Conservation (phyloP, 2,113 vertebrate species). For the Oryzias celebensis region DNA sequence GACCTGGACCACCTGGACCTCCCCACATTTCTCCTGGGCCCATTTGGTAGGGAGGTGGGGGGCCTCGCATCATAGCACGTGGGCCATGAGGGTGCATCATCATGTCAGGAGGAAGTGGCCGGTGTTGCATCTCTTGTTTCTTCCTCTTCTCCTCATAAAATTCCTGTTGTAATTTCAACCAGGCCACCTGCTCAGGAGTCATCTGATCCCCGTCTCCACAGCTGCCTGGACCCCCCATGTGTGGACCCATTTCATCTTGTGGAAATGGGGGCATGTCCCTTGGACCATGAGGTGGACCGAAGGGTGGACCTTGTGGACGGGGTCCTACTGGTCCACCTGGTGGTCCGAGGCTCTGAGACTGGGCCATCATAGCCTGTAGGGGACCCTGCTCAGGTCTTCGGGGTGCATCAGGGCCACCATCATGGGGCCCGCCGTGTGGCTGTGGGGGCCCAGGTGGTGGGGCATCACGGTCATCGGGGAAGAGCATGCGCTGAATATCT, state of each 20-base stretch:
- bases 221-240: slow-evolving; percentile 76
- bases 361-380: slow-evolving; percentile 96
- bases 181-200: slow-evolving; percentile 97
- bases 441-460: slow-evolving; percentile 74
- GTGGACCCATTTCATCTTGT: slow-evolving; percentile 91
- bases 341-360: slow-evolving; percentile 95
- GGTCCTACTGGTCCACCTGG: slow-evolving; percentile 81
- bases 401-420: slow-evolving; percentile 80
- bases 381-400: slow-evolving; percentile 87
- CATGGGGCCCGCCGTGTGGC: slow-evolving; percentile 78
- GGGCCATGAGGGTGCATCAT: slow-evolving; percentile 96
- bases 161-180: slow-evolving; percentile 97
- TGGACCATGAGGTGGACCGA: slow-evolving; percentile 89
- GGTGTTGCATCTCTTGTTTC: slow-evolving; percentile 96
- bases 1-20: slow-evolving; percentile 70
- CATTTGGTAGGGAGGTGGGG: slow-evolving; percentile 96
- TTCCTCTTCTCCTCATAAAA: slow-evolving; percentile 98
- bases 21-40: slow-evolving; percentile 92
- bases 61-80: slow-evolving; percentile 89
- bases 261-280: slow-evolving; percentile 93
- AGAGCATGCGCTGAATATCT: slow-evolving; percentile 98
- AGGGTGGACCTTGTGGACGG: slow-evolving; percentile 88
- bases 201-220: slow-evolving; percentile 93
- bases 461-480: slow-evolving; percentile 91
- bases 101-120: slow-evolving; percentile 91